A percentile compares a stretch with the other conserved stretches of the same genome.
These are phyloP conservation scores for Pachliopta kotzebuea DNA, from an alignment of 2,888 invertebrate genomes.

Conservation along the genomic window DNA sequence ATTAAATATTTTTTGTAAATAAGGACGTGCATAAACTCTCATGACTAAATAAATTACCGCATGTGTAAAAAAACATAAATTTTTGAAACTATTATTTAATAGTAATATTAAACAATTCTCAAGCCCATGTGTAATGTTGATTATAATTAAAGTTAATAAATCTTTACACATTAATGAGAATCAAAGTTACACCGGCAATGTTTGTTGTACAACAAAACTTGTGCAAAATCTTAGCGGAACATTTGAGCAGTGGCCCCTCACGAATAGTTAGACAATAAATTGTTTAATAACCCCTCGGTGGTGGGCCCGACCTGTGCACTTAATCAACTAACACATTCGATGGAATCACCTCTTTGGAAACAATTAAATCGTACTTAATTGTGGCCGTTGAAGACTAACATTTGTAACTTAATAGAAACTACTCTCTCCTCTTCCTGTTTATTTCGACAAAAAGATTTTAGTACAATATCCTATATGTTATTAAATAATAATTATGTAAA, in stretches of 20 bases:
- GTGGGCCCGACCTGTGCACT: constrained; percentile 61
- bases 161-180: constrained; percentile 58
- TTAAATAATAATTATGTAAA: background rate
- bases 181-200: constrained; percentile 62
- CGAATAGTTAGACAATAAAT: constrained; percentile 77
- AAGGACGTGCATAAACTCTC: too few relatives aligned
- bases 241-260: constrained; percentile 60
- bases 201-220: constrained; percentile 57
- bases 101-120: background rate
- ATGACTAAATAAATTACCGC: too few relatives aligned
- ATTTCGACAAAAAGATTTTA: background rate
- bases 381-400: constrained; percentile 44
- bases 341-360: constrained; percentile 71
- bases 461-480: background rate
- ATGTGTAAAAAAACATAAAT: background rate
- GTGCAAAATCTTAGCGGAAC: constrained; percentile 62
- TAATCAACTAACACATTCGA: constrained; percentile 69
- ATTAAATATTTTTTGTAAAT: too few relatives aligned
- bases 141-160: constrained; percentile 9
- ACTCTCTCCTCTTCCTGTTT: background rate
- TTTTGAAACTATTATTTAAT: background rate
- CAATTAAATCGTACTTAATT: constrained; percentile 67
- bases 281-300: constrained; percentile 73
- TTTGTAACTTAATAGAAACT: constrained; percentile 21
- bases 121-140: constrained; percentile 35